phyloP scores from a whole-genome alignment of 2,888 invertebrate genomes.

The Brassicogethes aeneus region DNA sequence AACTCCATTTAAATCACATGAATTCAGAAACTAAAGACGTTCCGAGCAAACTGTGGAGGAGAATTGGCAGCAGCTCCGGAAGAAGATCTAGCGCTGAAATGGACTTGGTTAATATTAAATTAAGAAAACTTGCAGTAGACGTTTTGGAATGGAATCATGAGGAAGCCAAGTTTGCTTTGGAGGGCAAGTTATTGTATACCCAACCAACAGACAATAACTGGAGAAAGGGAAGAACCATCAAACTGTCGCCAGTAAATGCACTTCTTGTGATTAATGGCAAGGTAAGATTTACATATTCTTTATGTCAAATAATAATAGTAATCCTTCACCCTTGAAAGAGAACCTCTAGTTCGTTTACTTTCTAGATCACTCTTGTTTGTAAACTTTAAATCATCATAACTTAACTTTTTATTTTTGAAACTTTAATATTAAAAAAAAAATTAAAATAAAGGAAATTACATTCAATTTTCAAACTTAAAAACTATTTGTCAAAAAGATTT shows the following conservation, averaged over 20 bases:
- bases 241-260: conserved; percentile 80
- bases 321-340: too few species aligned
- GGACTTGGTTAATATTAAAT: conserved; percentile 81
- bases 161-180: conserved; percentile 83
- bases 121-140: conserved; percentile 89
- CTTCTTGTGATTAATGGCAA: conserved; percentile 87
- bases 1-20: conserved; percentile 88
- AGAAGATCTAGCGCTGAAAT: conserved; percentile 71
- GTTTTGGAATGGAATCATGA: conserved; percentile 91
- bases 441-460: too few species aligned
- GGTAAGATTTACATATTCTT: conserved; percentile 49
- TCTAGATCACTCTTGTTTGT: too few species aligned
- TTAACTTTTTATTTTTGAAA: too few species aligned
- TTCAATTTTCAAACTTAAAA: too few species aligned
- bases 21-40: conserved; percentile 88
- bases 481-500: too few species aligned
- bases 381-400: too few species aligned
- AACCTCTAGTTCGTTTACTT: too few species aligned
- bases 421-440: too few species aligned
- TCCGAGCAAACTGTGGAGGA: conserved; percentile 82
- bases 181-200: conserved; percentile 79
- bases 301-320: too few species aligned
- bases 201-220: conserved; percentile 88
- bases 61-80: conserved; percentile 70
- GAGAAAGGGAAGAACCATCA: conserved; percentile 82